Conservation (phyloP, 2,113 vertebrate species). For the Galeopterus variegatus region DNA sequence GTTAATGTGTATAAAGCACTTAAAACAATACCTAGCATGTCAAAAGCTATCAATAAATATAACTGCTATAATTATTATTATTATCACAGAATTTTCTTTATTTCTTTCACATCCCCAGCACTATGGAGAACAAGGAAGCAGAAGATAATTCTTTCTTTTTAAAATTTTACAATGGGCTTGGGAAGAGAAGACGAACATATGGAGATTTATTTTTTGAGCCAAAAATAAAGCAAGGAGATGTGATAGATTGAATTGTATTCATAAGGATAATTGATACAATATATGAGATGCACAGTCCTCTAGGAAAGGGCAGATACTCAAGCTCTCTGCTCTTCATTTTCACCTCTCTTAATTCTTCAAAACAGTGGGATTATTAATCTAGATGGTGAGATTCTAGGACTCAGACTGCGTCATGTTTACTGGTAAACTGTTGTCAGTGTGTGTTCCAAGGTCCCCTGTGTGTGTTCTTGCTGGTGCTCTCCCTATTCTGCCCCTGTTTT, state of each 20-base stretch:
- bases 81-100: no score
- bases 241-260: no score
- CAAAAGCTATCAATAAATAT: background rate
- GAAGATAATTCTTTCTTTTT: background rate
- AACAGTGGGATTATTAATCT: background rate
- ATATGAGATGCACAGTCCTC: background rate
- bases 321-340: background rate
- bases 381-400: background rate
- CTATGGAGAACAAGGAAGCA: background rate
- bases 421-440: background rate
- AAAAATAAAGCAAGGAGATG: no score
- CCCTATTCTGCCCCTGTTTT: background rate
- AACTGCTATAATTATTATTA: background rate
- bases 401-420: no score
- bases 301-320: background rate
- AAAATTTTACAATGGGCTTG: background rate
- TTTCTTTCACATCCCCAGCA: no score
- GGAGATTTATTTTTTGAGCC: no score
- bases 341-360: background rate
- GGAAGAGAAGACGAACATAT: no score
- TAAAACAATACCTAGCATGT: background rate
- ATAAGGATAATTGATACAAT: no score
- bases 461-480: background rate
- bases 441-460: background rate
- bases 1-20: no score